Base-by-base conservation (phyloP, 2,888 invertebrate species). In the Abrostola tripartita region DNA sequence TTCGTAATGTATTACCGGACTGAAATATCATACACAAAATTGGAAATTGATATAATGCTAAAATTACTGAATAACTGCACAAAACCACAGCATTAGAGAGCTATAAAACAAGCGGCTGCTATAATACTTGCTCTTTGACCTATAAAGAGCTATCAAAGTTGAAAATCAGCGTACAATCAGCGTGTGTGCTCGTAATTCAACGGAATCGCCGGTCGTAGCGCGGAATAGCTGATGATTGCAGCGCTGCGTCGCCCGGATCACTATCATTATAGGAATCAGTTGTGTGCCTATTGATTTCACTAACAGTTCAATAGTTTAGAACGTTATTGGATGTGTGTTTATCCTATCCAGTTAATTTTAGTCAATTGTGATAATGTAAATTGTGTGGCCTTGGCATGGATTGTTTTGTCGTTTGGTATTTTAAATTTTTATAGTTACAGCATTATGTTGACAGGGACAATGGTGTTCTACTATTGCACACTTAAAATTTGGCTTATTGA, bases 271-370 rank as follows among this genome's bases (percentile, higher is more conserved):
- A 35, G 24, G 36, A 37, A 64, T 9, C 52, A 38, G 36, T 51
- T 35, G 24, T 59, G 52, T 54, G 51, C 36, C 51, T 54, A 72
- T 74, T 74, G 42, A 74, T 70, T 70, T 73, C 7, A 51, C 51
- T 52, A 52, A 65, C 53, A 49, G 40, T 63, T 62, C 14, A 42
- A 35, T 52, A 35, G 24, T 36, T 36, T 50, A n/a, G 50, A 35
- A 36, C 36, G 24, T 11, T 58, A 47, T 51, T 53, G 41, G 36
- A 49, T 59, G 65, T 35, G 47, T 61, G 52, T 52, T 54, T 24
- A 24, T 24, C 24, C 24, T 24, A 24, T 24, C 24, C 4, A 24
- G 1, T 24, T 24, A 24, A 4, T 24, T 24, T 24, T 4, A 24
- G 11, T 50, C 14, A 8, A 14, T 44, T 44, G 6, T 44, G n/a